A percentile compares a stretch with the other conserved stretches of the same genome.
Evolutionary conservation across 2,888 invertebrate species (phyloP).

Genomic region (Bombylius major): DNA sequence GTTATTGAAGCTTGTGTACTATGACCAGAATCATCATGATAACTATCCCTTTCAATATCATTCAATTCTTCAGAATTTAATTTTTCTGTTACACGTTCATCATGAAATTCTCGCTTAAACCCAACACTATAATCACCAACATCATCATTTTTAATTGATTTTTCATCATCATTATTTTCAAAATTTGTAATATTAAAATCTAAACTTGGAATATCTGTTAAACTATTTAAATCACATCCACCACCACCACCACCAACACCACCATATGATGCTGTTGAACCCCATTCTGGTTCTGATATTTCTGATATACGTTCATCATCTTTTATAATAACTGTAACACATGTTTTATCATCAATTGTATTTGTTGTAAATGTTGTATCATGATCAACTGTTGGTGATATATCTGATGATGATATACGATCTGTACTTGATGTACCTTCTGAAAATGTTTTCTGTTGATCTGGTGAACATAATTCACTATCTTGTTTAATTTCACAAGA

Average conservation of each 20-base stretch:
- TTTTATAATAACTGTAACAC: constrained; percentile 16
- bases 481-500: constrained; percentile 3
- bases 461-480: constrained; percentile 17
- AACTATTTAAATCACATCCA: constrained; percentile 14
- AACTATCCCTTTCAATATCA: constrained; percentile 5
- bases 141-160: not conserved
- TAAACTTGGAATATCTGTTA: constrained; percentile 15
- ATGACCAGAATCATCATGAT: constrained; percentile 13
- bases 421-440: constrained; percentile 16
- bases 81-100: not conserved
- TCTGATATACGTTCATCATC: constrained; percentile 19
- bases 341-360: constrained; percentile 17
- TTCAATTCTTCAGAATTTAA: not conserved
- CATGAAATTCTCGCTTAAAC: not conserved
- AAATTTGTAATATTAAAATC: constrained; percentile 8
- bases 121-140: not conserved
- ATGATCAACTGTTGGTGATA: constrained; percentile 14
- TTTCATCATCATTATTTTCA: constrained; percentile 1
- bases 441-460: constrained; percentile 18
- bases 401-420: constrained; percentile 13
- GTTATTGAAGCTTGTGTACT: constrained; percentile 10
- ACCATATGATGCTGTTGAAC: constrained; percentile 11
- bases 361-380: constrained; percentile 16
- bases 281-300: constrained; percentile 19
- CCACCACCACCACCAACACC: not conserved